Evolutionary conservation across 2,888 invertebrate genomes (phyloP).

Genomic region (Rotaria macrura): DNA sequence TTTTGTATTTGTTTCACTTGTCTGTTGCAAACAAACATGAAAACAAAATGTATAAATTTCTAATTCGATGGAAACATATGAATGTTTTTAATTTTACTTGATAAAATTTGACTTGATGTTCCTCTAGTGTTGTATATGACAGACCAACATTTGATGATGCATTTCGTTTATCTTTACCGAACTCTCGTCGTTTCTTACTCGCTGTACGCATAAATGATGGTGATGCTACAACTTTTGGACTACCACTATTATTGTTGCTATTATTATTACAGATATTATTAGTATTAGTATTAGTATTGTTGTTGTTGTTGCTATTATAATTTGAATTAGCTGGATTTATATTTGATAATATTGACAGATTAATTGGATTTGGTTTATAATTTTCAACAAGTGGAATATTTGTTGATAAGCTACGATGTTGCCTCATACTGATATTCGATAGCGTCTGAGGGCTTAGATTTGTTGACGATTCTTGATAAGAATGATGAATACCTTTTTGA

Average conservation of each 20-base stretch:
- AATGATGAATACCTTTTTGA: not conserved
- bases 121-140: not conserved
- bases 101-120: not conserved
- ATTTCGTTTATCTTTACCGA: slow-evolving; percentile 43
- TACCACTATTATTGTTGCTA: not conserved
- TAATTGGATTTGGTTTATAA: not conserved
- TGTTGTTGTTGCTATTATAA: no score
- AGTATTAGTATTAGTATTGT: no score
- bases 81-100: not conserved
- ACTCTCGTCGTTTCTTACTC: slow-evolving; percentile 49
- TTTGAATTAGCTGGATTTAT: not conserved
- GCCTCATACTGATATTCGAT: not conserved
- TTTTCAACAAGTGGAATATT: not conserved
- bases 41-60: not conserved
- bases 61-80: no score
- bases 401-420: slow-evolving; percentile 2
- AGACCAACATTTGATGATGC: slow-evolving; percentile 36
- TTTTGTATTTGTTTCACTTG: slow-evolving; percentile 35
- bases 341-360: not conserved
- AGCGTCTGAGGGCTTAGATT: not conserved
- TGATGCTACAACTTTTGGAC: not conserved
- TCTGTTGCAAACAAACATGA: slow-evolving; percentile 32
- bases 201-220: slow-evolving; percentile 39
- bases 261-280: no score
- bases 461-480: not conserved